A percentile compares a stretch with the other conserved stretches of the same genome.
Evolutionary conservation across 2,888 invertebrate species (phyloP).

Genomic region (Corythucha ciliata): DNA sequence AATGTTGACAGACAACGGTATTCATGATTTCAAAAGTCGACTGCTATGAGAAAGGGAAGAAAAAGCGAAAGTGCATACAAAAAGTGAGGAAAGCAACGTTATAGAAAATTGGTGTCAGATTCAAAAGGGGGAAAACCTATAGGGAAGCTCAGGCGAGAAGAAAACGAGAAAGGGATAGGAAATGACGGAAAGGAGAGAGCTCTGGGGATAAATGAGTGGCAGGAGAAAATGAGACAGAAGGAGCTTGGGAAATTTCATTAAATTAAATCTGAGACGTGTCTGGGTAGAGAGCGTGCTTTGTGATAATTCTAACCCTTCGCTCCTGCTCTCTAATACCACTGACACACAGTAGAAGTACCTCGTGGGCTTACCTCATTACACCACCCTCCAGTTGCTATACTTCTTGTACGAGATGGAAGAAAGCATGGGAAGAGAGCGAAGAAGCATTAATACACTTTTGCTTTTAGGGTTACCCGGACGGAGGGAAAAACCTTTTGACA

Average conservation of each 20-base stretch:
- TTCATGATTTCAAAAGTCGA: too few relatives aligned
- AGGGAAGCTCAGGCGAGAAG: too few relatives aligned
- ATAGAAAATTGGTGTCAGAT: constrained; percentile 5
- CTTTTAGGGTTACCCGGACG: too few relatives aligned
- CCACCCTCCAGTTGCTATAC: background rate
- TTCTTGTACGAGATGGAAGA: too few relatives aligned
- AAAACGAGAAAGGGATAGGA: constrained; percentile 29
- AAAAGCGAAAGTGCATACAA: background rate
- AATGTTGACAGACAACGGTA: constrained; percentile 7
- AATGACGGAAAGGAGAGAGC: constrained; percentile 24
- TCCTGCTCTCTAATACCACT: constrained; percentile 14
- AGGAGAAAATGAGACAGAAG: constrained; percentile 25
- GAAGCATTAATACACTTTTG: too few relatives aligned
- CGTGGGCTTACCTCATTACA: constrained; percentile 22
- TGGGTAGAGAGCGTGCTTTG: background rate
- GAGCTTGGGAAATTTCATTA: constrained; percentile 27
- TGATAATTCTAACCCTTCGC: constrained; percentile 5
- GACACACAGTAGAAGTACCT: constrained; percentile 26
- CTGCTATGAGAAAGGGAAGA: background rate
- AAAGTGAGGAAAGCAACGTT: background rate
- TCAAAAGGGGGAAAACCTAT: background rate
- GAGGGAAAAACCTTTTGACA: too few relatives aligned
- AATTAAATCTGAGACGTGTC: constrained; percentile 28
- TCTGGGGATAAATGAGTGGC: constrained; percentile 26
- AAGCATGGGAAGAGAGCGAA: too few relatives aligned